Percentiles rank a stretch among this genome's conserved stretches.
These are phyloP conservation scores for Lemur catta DNA, from an alignment of 2,797 vertebrate genomes.

Conservation along the genomic window DNA sequence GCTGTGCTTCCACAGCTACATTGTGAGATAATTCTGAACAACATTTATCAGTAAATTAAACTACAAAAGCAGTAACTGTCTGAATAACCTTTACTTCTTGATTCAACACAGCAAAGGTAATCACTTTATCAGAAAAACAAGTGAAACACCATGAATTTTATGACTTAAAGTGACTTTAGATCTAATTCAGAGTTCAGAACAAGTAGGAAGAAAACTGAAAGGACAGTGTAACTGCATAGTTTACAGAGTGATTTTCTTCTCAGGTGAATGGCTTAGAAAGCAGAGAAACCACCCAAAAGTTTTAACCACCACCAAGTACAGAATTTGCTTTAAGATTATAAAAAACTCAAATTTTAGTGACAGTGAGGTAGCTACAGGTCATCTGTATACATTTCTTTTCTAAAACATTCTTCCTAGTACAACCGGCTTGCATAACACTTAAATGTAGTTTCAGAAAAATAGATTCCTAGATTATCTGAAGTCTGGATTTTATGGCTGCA, in stretches of 20 bases:
- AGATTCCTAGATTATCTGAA: constrained; percentile 15
- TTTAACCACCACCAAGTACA: not conserved
- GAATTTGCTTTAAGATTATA: constrained; percentile 11
- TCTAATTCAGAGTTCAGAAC: not conserved
- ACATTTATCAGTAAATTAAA: not conserved
- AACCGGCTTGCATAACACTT: not conserved
- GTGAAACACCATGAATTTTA: not conserved
- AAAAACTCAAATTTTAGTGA: constrained; percentile 21
- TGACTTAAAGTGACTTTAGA: not conserved
- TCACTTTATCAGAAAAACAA: constrained; percentile 31
- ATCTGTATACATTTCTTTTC: constrained; percentile 23
- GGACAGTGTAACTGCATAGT: not conserved
- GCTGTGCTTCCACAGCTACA: not conserved
- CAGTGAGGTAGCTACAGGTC: constrained; percentile 62
- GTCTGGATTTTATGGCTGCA: constrained; percentile 3
- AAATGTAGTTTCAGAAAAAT: constrained; percentile 27
- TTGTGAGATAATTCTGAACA: not conserved
- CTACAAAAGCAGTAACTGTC: not conserved
- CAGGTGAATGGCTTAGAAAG: not conserved
- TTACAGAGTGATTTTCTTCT: constrained; percentile 22
- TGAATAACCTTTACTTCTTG: constrained; percentile 38
- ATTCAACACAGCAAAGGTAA: not conserved
- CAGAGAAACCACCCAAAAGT: constrained; percentile 5
- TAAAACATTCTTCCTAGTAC: constrained; percentile 23
- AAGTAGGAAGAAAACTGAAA: not conserved